Evolutionary conservation across 2,888 invertebrate species (phyloP).

Genomic region (Eustalomyia histrio): DNA sequence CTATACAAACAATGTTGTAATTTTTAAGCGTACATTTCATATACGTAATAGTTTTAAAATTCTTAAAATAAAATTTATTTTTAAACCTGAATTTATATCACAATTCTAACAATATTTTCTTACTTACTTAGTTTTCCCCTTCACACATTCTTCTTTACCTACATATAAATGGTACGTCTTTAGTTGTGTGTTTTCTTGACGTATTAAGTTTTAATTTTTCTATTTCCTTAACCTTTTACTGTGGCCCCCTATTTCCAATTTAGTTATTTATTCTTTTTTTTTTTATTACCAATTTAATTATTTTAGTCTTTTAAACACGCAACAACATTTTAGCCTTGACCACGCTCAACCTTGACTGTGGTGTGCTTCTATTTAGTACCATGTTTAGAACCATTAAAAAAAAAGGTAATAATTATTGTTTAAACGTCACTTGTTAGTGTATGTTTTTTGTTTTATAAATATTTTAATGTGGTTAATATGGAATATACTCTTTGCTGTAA

Average conservation of each 20-base stretch:
- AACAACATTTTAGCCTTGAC: conserved; percentile 54
- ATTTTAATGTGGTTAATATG: background rate
- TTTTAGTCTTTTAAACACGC: conserved; percentile 44
- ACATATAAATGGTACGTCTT: background rate
- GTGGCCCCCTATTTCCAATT: background rate
- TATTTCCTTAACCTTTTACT: conserved; percentile 20
- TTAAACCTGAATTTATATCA: background rate
- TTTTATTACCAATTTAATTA: conserved; percentile 35
- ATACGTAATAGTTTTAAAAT: background rate
- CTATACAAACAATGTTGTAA: no score
- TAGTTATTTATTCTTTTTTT: background rate
- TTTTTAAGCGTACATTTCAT: background rate
- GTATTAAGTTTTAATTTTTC: conserved; percentile 6
- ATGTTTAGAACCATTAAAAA: conserved; percentile 37
- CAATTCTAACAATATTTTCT: no score
- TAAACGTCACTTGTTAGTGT: background rate
- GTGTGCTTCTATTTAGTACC: conserved; percentile 29
- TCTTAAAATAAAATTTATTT: background rate
- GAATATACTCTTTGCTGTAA: background rate
- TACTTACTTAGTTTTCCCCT: no score
- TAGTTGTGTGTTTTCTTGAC: background rate
- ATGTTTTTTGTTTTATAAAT: background rate
- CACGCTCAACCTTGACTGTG: conserved; percentile 57
- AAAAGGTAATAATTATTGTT: conserved; percentile 17
- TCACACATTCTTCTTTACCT: no score